These are phyloP conservation scores for Argynnis bischoffii DNA, from an alignment of 2,888 invertebrate species.

Conservation along the genomic window DNA sequence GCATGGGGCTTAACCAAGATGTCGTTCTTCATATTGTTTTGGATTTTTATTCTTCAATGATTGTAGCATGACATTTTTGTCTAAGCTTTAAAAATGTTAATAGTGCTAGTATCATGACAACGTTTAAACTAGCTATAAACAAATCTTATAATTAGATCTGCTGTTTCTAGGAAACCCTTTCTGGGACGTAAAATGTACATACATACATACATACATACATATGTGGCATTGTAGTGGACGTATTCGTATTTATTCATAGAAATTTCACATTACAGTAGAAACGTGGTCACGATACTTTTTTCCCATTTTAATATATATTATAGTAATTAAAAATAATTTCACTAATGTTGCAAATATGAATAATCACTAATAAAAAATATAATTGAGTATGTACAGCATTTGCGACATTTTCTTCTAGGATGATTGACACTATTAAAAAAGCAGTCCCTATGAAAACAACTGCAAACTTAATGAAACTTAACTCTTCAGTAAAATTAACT, in stretches of 20 bases:
- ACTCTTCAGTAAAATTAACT: background rate
- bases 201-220: constrained; percentile 22
- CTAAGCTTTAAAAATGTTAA: too few relatives aligned
- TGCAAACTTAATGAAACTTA: too few relatives aligned
- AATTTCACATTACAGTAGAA: background rate
- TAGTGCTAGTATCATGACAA: too few relatives aligned
- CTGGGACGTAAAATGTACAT: background rate
- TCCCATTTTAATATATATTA: background rate
- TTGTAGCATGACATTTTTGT: too few relatives aligned
- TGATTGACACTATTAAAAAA: background rate
- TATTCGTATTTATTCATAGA: background rate
- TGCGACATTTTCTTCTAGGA: background rate
- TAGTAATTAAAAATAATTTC: background rate
- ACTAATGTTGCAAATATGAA: background rate
- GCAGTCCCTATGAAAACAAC: background rate
- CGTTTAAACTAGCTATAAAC: too few relatives aligned
- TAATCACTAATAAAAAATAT: background rate
- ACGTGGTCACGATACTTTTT: background rate
- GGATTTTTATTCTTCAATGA: too few relatives aligned
- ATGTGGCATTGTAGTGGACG: constrained; percentile 1
- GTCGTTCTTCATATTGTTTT: too few relatives aligned
- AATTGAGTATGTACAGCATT: background rate
- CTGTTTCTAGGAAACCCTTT: constrained; percentile 5
- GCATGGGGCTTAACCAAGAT: too few relatives aligned
- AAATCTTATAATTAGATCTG: too few relatives aligned